Evolutionary conservation across 2,797 vertebrate species (phyloP).

Genomic region (Nyctalus aviator): DNA sequence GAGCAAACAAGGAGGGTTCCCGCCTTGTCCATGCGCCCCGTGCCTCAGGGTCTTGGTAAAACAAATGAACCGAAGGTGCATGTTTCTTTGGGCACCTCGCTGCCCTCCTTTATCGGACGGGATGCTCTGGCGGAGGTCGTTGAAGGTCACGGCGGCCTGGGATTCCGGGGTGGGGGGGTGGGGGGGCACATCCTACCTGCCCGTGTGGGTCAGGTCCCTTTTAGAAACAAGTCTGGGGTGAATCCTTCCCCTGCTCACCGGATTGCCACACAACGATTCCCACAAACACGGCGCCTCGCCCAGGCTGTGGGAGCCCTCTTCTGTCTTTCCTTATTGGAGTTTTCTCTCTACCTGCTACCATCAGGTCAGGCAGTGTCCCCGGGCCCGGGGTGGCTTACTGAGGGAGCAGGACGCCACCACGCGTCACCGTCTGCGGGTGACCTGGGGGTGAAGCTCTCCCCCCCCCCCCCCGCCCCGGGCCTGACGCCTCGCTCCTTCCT

Average conservation of each 20-base stretch:
- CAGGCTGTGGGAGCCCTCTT: background rate
- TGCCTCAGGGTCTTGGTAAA: background rate
- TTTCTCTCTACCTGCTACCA: background rate
- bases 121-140: background rate
- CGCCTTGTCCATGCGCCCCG: background rate
- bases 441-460: rapidly evolving
- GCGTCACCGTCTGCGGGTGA: rapidly evolving
- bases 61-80: background rate
- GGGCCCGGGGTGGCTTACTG: background rate
- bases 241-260: background rate
- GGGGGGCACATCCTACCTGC: background rate
- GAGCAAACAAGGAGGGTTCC: background rate
- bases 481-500: background rate
- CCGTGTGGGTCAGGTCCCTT: background rate
- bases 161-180: too few species aligned
- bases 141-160: rapidly evolving
- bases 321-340: background rate
- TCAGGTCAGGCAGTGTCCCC: background rate
- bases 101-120: background rate
- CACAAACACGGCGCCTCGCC: background rate
- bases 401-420: background rate
- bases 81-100: background rate
- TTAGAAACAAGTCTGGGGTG: background rate
- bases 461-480: too few species aligned
- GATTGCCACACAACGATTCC: background rate